Base-by-base conservation (phyloP, 2,888 invertebrate species). In the Drosophila gaucha region DNA sequence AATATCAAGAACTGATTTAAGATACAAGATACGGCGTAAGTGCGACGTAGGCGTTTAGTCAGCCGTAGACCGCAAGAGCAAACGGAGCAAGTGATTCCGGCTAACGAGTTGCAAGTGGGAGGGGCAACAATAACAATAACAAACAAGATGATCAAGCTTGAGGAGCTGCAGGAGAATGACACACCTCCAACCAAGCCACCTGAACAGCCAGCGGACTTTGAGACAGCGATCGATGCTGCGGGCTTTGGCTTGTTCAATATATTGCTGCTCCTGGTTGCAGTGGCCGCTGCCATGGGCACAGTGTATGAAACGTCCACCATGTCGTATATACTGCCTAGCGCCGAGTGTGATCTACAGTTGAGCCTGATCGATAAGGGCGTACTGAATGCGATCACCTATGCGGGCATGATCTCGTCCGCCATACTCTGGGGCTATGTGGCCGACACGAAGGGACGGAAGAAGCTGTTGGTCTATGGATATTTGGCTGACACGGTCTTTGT, bases 361-460 rank as follows among this genome's bases (percentile, higher is more conserved):
- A 93, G 93, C 9, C 91, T 95, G 9, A 86, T 95, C 22, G 94
- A 95, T 51, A 96, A 96, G 93, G 96, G 96, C 4, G 91, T 94
- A 1, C 91, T 96, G 6, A 94, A 95, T 64, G 94, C 95, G 6
- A 93, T 95, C 67, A 94, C 95, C 12, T 96, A 95, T 91, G 93
- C 94, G 89, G 96, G 96, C 95, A 73, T 86, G 86, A 84, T 84
- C 33, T 62, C 79, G 3, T 84, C 96, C 35, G 95, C 95, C 1
- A 93, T 95, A 87, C 67, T 95, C 1, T 96, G 96, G 96, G 96
- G 96, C 2, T 96, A 94, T 83, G 89, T 96, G 6, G 95, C 95
- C 0, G 96, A 96, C 86, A 95, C 95, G 0, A 92, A 95, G 64
- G 96, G 96, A 0, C 92, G 95, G 47, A 93, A 93, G 69, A 94